These are phyloP conservation scores for Ctenicera cuprea DNA, from an alignment of 2,888 invertebrate species.

Conservation along the genomic window DNA sequence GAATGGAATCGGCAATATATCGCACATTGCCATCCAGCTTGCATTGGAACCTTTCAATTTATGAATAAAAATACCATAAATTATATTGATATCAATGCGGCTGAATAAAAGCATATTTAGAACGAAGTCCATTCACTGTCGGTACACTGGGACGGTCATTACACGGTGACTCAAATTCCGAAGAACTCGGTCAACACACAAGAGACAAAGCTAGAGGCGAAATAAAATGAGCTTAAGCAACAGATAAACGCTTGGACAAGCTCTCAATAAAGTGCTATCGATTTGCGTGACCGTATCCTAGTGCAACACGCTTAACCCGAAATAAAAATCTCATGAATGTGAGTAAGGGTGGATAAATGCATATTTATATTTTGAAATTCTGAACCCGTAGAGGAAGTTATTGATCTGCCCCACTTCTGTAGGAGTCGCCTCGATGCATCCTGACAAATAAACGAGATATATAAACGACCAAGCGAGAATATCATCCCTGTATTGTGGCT, in stretches of 20 bases:
- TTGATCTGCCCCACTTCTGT: constrained; percentile 47
- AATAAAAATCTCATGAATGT: constrained; percentile 36
- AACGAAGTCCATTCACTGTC: constrained; percentile 59
- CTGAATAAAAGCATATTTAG: constrained; percentile 69
- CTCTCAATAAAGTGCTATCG: constrained; percentile 25
- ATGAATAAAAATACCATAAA: constrained; percentile 71
- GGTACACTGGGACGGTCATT: constrained; percentile 38
- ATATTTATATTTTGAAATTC: constrained; percentile 45
- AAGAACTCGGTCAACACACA: constrained; percentile 19
- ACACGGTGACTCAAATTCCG: constrained; percentile 34
- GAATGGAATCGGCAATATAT: constrained; percentile 66
- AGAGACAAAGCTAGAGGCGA: not conserved
- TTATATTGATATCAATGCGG: constrained; percentile 67
- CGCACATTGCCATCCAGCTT: constrained; percentile 63
- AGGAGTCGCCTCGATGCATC: constrained; percentile 41
- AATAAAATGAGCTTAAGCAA: constrained; percentile 13
- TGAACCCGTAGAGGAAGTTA: constrained; percentile 43
- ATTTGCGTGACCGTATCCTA: constrained; percentile 27
- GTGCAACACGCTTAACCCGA: constrained; percentile 25
- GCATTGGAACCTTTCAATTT: constrained; percentile 68
- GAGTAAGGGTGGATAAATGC: constrained; percentile 36
- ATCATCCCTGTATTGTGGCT: constrained; percentile 35
- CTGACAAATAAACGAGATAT: constrained; percentile 48
- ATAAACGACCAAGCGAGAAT: constrained; percentile 42
- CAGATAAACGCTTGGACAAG: constrained; percentile 26